Conservation (phyloP, 2,113 vertebrate species). For the Psammodynastes pulverulentus region DNA sequence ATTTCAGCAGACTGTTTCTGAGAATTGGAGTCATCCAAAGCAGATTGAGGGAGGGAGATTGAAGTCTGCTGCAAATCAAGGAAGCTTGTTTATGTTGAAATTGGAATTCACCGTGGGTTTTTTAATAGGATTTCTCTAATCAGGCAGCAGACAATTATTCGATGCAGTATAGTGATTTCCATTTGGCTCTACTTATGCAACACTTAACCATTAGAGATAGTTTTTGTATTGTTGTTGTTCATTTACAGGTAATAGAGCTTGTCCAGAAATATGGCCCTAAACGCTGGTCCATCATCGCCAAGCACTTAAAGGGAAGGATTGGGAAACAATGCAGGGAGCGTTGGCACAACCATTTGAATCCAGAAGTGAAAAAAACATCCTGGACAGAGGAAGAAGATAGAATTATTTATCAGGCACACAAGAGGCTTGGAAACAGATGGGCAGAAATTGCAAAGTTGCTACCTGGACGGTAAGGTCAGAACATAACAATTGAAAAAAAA, state of each 20-base stretch:
- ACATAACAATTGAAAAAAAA: constrained; percentile 49
- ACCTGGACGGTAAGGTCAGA: constrained; percentile 87
- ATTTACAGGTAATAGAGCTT: constrained; percentile 93
- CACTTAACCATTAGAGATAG: background rate
- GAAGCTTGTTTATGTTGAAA: background rate
- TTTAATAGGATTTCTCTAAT: background rate
- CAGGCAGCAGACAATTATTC: background rate
- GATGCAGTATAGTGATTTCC: constrained; percentile 30
- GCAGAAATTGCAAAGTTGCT: constrained; percentile 98
- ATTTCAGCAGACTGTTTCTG: background rate
- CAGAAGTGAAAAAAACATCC: constrained; percentile 99
- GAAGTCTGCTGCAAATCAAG: background rate
- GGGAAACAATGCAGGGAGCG: constrained; percentile 98
- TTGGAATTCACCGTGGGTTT: background rate
- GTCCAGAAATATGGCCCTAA: constrained; percentile 99
- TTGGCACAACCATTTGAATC: constrained; percentile 99
- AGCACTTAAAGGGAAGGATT: constrained; percentile 97
- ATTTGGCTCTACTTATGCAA: constrained; percentile 57
- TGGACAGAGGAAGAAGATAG: constrained; percentile 99
- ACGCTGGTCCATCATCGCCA: constrained; percentile 98
- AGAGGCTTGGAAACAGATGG: constrained; percentile 99
- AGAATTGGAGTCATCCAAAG: background rate
- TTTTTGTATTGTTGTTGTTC: constrained; percentile 33
- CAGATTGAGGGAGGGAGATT: background rate
- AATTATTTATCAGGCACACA: constrained; percentile 98